These are phyloP conservation scores for Tenebrosternarchus preto DNA, from an alignment of 2,113 vertebrate species.

Conservation along the genomic window DNA sequence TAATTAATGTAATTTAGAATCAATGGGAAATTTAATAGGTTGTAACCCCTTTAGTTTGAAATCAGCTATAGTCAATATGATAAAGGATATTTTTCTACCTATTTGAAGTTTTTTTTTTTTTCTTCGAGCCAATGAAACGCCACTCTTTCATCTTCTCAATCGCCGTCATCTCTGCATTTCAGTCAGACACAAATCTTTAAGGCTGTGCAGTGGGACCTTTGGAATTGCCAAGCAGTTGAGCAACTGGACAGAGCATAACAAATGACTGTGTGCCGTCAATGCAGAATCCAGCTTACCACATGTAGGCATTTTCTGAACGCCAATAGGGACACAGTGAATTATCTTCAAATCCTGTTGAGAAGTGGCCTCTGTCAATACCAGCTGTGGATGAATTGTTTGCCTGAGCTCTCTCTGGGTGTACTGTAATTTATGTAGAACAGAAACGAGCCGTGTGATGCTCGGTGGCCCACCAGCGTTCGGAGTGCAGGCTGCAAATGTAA, in stretches of 20 bases:
- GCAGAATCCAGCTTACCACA: neutral
- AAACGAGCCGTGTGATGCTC: slow-evolving; percentile 49
- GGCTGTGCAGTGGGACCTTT: neutral
- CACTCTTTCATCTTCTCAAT: slow-evolving; percentile 35
- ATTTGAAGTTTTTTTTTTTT: slow-evolving; percentile 14
- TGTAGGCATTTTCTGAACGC: slow-evolving; percentile 54
- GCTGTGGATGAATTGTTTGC: slow-evolving; percentile 50
- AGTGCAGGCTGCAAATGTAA: slow-evolving; percentile 47
- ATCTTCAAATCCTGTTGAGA: slow-evolving; percentile 52
- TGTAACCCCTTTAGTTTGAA: slow-evolving; percentile 29
- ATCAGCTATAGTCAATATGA: slow-evolving; percentile 38
- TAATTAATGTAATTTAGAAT: slow-evolving; percentile 19
- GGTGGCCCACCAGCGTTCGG: slow-evolving; percentile 26
- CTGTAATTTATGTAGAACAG: slow-evolving; percentile 54
- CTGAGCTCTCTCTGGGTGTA: slow-evolving; percentile 37
- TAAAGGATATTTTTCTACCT: slow-evolving; percentile 9
- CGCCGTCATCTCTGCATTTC: slow-evolving; percentile 37
- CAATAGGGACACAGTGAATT: slow-evolving; percentile 56
- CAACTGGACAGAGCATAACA: slow-evolving; percentile 2
- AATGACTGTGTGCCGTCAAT: neutral
- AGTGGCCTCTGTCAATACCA: slow-evolving; percentile 58
- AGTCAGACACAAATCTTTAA: slow-evolving; percentile 10
- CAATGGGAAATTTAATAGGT: slow-evolving; percentile 27
- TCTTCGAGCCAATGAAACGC: slow-evolving; percentile 23
- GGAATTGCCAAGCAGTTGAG: neutral